Conservation (phyloP, 1,140 invertebrate species). For the Macrobrachium rosenbergii region DNA sequence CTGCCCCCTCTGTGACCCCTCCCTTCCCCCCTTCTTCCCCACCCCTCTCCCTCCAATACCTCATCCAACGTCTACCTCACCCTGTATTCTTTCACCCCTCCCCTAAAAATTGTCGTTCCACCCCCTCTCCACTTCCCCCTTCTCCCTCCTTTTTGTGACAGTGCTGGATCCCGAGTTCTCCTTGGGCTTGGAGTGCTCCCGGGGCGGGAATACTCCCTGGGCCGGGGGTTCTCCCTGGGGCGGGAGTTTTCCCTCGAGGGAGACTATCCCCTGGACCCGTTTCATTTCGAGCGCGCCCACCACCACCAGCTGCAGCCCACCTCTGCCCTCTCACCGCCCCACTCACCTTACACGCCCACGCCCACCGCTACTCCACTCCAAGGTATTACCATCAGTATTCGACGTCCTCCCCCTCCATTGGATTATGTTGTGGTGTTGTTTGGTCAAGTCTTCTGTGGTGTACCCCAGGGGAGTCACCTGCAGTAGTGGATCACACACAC, state of each 20-base stretch:
- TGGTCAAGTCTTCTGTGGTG: too few species aligned
- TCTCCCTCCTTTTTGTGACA: neutral
- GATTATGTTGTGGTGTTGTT: too few species aligned
- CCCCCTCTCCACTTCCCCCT: neutral
- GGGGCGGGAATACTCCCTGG: neutral
- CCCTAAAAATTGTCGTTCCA: neutral
- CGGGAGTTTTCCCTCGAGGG: neutral
- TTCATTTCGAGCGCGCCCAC: neutral
- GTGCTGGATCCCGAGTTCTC: neutral
- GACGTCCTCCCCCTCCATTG: neutral
- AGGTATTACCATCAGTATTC: neutral
- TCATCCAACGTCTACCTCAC: neutral
- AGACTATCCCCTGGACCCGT: neutral
- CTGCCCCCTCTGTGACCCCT: neutral
- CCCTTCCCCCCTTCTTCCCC: neutral
- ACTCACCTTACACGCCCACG: constrained; percentile 25
- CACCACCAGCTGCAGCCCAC: neutral
- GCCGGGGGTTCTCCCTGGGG: neutral
- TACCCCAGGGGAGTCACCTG: too few species aligned
- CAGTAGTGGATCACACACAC: too few species aligned
- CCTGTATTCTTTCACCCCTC: neutral
- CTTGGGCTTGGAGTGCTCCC: neutral
- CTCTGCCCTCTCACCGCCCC: constrained; percentile 14
- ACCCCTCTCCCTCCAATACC: neutral
- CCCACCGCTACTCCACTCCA: constrained; percentile 25